Percentiles rank a stretch among this genome's conserved stretches.
Evolutionary conservation across 2,888 invertebrate genomes (phyloP).

Genomic region (Caenorhabditis japonica): DNA sequence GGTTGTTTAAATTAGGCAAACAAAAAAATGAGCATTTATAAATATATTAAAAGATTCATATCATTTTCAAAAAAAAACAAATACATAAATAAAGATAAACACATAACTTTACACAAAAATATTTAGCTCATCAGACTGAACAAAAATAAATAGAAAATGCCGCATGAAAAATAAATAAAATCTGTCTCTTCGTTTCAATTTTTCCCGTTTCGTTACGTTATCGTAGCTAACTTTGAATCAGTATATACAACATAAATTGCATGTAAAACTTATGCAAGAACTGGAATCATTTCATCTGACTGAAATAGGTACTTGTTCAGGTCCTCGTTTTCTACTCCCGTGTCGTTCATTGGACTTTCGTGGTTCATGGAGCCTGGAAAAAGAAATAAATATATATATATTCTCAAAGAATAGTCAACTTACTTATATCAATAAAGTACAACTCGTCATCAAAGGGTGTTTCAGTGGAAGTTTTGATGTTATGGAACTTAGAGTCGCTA

Average conservation of each 20-base stretch:
- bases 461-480: conserved; percentile 44
- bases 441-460: conserved; percentile 63
- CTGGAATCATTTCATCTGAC: conserved; percentile 65
- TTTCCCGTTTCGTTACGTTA: conserved; percentile 28
- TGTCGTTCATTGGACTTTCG: conserved; percentile 56
- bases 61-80: conserved; percentile 15
- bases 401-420: conserved; percentile 1
- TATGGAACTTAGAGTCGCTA: conserved; percentile 62
- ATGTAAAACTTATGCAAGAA: conserved; percentile 56
- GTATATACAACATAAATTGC: conserved; percentile 25
- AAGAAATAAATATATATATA: background rate
- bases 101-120: background rate
- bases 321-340: conserved; percentile 58
- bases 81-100: conserved; percentile 22
- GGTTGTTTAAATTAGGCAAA: too few relatives aligned
- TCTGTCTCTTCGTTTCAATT: too few relatives aligned
- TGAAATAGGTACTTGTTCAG: conserved; percentile 66
- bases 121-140: too few relatives aligned
- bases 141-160: too few relatives aligned
- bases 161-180: too few relatives aligned
- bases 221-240: conserved; percentile 23
- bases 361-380: conserved; percentile 55
- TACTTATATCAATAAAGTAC: conserved; percentile 69
- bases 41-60: too few relatives aligned
- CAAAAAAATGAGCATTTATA: too few relatives aligned